phyloP scores from a whole-genome alignment of 1,140 invertebrate genomes.

The Trichonephila inaurata region DNA sequence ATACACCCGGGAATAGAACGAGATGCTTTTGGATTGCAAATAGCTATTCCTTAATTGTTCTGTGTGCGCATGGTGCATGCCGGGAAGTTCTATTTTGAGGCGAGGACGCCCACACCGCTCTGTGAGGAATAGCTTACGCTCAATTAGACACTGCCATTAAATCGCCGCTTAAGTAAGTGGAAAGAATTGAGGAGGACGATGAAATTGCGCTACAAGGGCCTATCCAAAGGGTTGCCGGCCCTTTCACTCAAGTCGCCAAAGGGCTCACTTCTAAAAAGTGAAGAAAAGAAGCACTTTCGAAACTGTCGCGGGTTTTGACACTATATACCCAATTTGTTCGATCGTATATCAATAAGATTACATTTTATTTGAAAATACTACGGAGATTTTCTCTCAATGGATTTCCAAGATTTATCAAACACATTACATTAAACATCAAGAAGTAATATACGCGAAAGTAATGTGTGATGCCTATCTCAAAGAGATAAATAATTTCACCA shows the following conservation, averaged over 20 bases:
- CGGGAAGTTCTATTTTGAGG: constrained; percentile 11
- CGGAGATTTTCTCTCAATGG: too few relatives aligned
- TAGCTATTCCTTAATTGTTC: constrained; percentile 12
- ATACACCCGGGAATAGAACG: not conserved
- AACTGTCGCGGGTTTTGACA: too few relatives aligned
- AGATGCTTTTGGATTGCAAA: not conserved
- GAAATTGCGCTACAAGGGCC: not conserved
- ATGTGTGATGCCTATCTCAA: too few relatives aligned
- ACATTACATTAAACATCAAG: too few relatives aligned
- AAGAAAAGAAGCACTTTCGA: not conserved
- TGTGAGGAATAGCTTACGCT: constrained; percentile 13
- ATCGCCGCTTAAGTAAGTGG: constrained; percentile 53
- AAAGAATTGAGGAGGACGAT: constrained; percentile 55
- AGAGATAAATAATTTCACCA: too few relatives aligned
- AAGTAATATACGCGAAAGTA: too few relatives aligned
- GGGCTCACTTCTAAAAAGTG: not conserved
- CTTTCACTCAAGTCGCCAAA: not conserved
- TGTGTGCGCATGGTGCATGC: not conserved
- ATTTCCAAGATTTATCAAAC: too few relatives aligned
- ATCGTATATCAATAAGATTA: too few relatives aligned
- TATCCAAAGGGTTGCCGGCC: not conserved
- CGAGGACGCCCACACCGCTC: not conserved
- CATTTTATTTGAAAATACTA: too few relatives aligned
- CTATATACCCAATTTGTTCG: too few relatives aligned
- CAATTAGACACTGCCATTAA: constrained; percentile 58